These are phyloP conservation scores for Nyctibius bracteatus DNA, from an alignment of 2,113 vertebrate genomes.

Conservation along the genomic window DNA sequence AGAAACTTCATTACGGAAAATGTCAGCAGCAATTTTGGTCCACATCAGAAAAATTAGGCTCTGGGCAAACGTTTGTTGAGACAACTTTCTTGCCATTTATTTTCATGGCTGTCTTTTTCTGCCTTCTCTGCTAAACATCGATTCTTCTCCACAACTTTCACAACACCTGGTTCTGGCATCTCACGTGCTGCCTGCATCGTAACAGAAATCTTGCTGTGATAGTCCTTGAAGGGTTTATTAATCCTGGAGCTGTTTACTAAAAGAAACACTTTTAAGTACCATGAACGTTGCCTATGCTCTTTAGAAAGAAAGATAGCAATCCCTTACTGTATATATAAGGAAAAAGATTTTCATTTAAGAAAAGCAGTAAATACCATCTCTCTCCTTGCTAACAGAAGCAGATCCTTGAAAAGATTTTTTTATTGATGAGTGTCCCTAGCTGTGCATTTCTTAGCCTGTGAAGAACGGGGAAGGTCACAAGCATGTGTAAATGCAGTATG, in stretches of 20 bases:
- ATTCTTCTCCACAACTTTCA: background rate
- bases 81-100: constrained; percentile 20
- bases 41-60: background rate
- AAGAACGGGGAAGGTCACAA: background rate
- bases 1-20: constrained; percentile 36
- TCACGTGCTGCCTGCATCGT: accelerated
- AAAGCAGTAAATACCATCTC: background rate
- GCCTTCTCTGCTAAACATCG: background rate
- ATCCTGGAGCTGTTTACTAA: background rate
- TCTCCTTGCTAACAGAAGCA: background rate
- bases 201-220: background rate
- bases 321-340: background rate
- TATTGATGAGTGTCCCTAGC: background rate
- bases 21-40: constrained; percentile 16
- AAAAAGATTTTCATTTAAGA: background rate
- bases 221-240: background rate
- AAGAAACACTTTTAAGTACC: background rate
- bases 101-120: background rate
- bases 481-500: background rate
- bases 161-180: background rate
- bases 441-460: background rate
- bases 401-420: background rate
- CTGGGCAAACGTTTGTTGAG: background rate
- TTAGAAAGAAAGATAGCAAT: background rate
- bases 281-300: background rate